Percentiles rank a stretch among this genome's conserved stretches.
phyloP scores from a whole-genome alignment of 2,797 vertebrate genomes.

The Pterois miles region DNA sequence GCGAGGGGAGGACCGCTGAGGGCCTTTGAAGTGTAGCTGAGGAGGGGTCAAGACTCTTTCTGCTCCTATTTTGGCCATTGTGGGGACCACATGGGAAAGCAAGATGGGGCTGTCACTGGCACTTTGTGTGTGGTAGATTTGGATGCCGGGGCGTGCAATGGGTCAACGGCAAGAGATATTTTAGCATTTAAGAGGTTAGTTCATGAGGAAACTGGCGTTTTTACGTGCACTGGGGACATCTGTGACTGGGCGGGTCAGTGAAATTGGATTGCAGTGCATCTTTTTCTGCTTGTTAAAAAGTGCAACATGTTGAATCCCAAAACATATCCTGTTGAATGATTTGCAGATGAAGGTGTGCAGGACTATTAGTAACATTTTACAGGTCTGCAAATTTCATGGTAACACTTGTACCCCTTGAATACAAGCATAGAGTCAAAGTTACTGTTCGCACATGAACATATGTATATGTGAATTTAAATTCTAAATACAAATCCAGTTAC shows the following conservation, averaged over 20 bases:
- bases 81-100: slow-evolving; percentile 74
- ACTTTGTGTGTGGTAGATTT: slow-evolving; percentile 70
- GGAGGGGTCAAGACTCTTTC: slow-evolving; percentile 70
- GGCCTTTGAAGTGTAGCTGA: slow-evolving; percentile 73
- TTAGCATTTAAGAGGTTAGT: slow-evolving; percentile 34
- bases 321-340: not conserved
- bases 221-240: slow-evolving; percentile 46
- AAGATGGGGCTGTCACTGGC: slow-evolving; percentile 65
- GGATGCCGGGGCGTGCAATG: slow-evolving; percentile 29
- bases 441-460: not conserved
- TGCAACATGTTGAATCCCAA: slow-evolving; percentile 43
- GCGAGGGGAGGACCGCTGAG: slow-evolving; percentile 66
- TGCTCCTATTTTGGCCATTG: slow-evolving; percentile 67
- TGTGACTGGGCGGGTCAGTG: slow-evolving; percentile 43
- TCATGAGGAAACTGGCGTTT: slow-evolving; percentile 19
- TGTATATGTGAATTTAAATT: not conserved
- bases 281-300: slow-evolving; percentile 45
- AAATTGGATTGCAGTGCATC: slow-evolving; percentile 58
- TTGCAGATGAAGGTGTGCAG: not conserved
- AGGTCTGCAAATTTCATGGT: no score
- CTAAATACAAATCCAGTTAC: not conserved
- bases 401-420: not conserved
- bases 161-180: slow-evolving; percentile 62
- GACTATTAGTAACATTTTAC: no score
- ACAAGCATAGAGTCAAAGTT: not conserved